Evolutionary conservation across 2,113 vertebrate species (phyloP), one percentile per base, ranked within the genome.

Genomic region (Nesospiza acunhae): DNA sequence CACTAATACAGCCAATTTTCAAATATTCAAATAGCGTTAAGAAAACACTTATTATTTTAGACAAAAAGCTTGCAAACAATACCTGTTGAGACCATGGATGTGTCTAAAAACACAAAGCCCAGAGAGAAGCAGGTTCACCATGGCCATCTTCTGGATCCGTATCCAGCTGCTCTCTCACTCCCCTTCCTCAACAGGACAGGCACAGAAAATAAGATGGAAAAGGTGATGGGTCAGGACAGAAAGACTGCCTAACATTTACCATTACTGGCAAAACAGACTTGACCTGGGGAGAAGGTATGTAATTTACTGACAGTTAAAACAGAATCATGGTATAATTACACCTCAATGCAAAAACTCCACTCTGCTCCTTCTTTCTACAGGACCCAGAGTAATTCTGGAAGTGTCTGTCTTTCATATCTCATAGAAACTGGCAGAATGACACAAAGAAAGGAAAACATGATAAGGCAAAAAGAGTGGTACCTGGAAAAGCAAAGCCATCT

Each of bases 161-260:
- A 31, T 12, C 9, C 60, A 42, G 42, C 12, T 0, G 0, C 31
- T 72, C 68, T 62, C 52, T 47, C 12, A 22, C 10, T 37, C 10
- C 21, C 13, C 4, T 10, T 58, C 39, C 30, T 49, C 41, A 69
- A 27, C 18, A 55, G 30, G 21, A 49, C 17, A 62, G 30, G 30
- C 21, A 69, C 30, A 55, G 21, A n/a, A 83, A 35, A 31, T 6
- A 83, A 23, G 41, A 55, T 27, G 17, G 24, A 41, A 60, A 89
- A 62, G 44, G 41, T 26, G 41, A 79, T 22, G 30, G 42, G 42
- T 49, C 50, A 64, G 27, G 50, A 80, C 42, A 73, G 42, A 80
- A 64, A 58, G 59, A 66, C 12, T 39, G 39, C 27, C 35, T 58
- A 33, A 50, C 15, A 23, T 14, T 72, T 17, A 64, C 26, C 42